Evolutionary conservation across 2,113 vertebrate species (phyloP).

Genomic region (Anolis sagrei): DNA sequence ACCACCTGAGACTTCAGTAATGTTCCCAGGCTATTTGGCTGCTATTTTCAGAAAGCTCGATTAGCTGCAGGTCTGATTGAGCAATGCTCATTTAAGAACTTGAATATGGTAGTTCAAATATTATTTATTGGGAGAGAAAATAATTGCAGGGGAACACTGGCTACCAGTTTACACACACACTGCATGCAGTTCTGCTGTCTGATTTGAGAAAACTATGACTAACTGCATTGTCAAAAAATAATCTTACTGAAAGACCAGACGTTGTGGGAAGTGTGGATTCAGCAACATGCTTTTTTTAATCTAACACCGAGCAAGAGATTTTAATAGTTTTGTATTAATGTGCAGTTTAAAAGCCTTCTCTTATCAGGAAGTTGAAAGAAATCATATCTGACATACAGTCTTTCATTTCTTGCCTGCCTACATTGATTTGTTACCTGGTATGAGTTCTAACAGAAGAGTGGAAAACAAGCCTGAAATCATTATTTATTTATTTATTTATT

Average conservation of each 20-base stretch:
- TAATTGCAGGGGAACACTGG: conserved; percentile 18
- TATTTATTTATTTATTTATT: too few species aligned
- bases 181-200: conserved; percentile 10
- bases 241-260: conserved; percentile 26
- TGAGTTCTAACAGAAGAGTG: conserved; percentile 21
- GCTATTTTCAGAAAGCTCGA: conserved; percentile 35
- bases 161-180: not conserved
- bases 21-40: conserved; percentile 34
- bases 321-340: conserved; percentile 43
- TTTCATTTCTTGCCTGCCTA: conserved; percentile 50
- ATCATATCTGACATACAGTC: conserved; percentile 33
- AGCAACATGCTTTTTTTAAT: conserved; percentile 33
- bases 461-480: conserved; percentile 45
- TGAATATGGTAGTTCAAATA: conserved; percentile 29
- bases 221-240: conserved; percentile 39
- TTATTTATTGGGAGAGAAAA: conserved; percentile 38
- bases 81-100: conserved; percentile 26
- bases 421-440: conserved; percentile 46
- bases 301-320: conserved; percentile 21
- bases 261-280: conserved; percentile 16
- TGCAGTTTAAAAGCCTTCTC: conserved; percentile 45
- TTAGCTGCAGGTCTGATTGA: conserved; percentile 26
- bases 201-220: conserved; percentile 22
- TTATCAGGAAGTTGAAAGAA: conserved; percentile 34
- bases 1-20: conserved; percentile 28